Evolutionary conservation across 2,888 invertebrate genomes (phyloP).

Genomic region (Cephus spinipes): DNA sequence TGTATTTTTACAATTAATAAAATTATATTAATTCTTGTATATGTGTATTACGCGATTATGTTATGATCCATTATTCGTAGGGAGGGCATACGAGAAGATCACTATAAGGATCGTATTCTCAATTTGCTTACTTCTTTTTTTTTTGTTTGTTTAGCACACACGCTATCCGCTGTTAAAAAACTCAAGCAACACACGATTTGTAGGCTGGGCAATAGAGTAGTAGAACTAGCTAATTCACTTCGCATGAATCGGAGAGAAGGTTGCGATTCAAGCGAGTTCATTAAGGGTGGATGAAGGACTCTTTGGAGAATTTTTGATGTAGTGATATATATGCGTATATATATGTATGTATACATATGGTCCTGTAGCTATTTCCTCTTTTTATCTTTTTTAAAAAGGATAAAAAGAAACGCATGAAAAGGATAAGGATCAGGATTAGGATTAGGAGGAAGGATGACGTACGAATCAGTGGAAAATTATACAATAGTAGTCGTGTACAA

Average conservation of each 20-base stretch:
- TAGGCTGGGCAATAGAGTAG: conserved; percentile 40
- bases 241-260: conserved; percentile 23
- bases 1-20: conserved; percentile 34
- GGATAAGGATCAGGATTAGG: background rate
- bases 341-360: background rate
- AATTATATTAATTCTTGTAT: conserved; percentile 35
- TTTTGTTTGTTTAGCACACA: conserved; percentile 45
- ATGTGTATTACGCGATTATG: conserved; percentile 37
- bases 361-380: background rate
- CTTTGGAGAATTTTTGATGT: conserved; percentile 58
- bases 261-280: conserved; percentile 12
- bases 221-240: conserved; percentile 48
- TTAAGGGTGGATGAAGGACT: conserved; percentile 44
- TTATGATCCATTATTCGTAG: conserved; percentile 31
- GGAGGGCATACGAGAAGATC: conserved; percentile 10
- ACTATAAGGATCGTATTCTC: conserved; percentile 14
- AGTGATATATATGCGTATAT: background rate
- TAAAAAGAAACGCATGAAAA: background rate
- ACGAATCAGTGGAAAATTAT: background rate
- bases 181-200: conserved; percentile 60
- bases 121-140: conserved; percentile 8
- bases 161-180: conserved; percentile 49
- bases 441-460: background rate
- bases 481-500: background rate
- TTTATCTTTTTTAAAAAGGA: background rate